Base-by-base conservation (phyloP, 2,113 vertebrate species). In the Lagopus leucura region DNA sequence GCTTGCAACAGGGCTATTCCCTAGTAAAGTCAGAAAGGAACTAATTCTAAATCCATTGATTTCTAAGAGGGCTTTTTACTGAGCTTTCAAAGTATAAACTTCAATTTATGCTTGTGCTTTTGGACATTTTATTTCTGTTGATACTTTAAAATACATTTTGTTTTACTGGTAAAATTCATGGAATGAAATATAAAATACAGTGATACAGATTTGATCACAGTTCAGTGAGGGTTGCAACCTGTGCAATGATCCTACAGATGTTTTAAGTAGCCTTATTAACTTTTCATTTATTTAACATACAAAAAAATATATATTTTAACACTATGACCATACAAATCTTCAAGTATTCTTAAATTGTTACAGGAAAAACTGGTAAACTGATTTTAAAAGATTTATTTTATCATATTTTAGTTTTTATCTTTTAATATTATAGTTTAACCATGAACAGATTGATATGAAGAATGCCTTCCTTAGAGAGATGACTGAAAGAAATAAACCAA, bases 121-220 rank as follows among this genome's bases (percentile, higher is more conserved):
- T n/a, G 28, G 13, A 64, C 28, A 63, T 8, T 18, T 40, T 19
- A 24, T 71, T 27, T 10, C 61, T 21, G 15, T 42, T 74, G 1
- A 13, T 40, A n/a, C 7, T 61, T 89, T n/a, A 2, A 10, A 4
- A 57, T 82, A 43, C 34, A 76, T 73, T 61, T 80, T 48, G 1
- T 6, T 64, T 89, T 80, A 32, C 2, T 36, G 11, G 6, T 15
- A 66, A 80, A 88, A 48, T 48, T 40, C 0, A 6, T 24, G 13
- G 15, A 48, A 13, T 15, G 0, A 38, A 88, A 67, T 34, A 52
- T 19, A 61, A 82, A 88, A 88, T 54, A 36, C 10, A 54, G 6
- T 30, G 25, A 21, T 7, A n/a, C 1, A 60, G 4, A 69, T 34
- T 22, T 36, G 27, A 83, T 14, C 3, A 1, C 4, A 0, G 13